Conservation (phyloP, 2,797 vertebrate genomes). For the Numenius phaeopus region DNA sequence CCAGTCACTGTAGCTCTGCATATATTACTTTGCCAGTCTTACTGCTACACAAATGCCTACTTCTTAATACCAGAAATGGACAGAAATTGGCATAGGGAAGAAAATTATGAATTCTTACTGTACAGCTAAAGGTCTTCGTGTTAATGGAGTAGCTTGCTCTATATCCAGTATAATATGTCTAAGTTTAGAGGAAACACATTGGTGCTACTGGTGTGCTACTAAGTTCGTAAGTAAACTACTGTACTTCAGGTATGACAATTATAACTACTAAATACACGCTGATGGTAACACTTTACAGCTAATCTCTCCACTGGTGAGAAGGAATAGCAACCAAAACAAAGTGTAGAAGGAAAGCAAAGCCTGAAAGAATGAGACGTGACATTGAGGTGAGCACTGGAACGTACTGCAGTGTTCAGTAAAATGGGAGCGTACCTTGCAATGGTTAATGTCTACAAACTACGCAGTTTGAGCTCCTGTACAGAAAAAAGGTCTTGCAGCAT, state of each 20-base stretch:
- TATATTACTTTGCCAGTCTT: background rate
- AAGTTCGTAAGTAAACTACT: background rate
- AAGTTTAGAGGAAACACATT: background rate
- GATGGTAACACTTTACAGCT: background rate
- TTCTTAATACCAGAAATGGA: background rate
- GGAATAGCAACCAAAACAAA: background rate
- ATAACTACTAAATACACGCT: rapidly evolving
- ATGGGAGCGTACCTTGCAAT: background rate
- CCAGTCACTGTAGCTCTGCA: background rate
- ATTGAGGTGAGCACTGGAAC: background rate
- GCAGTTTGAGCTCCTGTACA: background rate
- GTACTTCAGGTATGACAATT: background rate
- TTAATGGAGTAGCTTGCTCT: background rate
- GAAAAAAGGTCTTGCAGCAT: background rate
- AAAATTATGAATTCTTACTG: background rate
- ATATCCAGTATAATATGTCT: background rate
- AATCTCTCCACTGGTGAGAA: background rate
- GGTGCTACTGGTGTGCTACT: background rate
- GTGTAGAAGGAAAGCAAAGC: background rate
- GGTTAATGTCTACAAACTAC: background rate
- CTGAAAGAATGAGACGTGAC: background rate
- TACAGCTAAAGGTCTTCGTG: background rate
- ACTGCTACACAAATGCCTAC: background rate
- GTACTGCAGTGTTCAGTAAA: background rate
- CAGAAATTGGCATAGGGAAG: background rate